Conservation (phyloP, 37 sponge, comb jelly and placozoan species). For the Axinella damicornis region DNA sequence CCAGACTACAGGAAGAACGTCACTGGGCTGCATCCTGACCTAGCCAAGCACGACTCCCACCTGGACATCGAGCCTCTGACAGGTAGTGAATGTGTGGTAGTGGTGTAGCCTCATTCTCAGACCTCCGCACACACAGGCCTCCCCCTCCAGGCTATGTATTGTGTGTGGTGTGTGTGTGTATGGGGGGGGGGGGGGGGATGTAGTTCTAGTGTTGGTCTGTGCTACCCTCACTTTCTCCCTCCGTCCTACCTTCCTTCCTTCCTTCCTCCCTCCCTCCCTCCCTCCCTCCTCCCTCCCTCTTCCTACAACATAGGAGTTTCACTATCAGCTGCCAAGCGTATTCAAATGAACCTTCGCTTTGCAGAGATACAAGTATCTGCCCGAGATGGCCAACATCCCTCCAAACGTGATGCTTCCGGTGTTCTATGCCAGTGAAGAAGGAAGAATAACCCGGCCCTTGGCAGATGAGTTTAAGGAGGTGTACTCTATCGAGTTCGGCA, state of each 20-base stretch:
- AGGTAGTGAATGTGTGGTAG: slow-evolving; percentile 13
- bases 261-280: no score
- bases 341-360: slow-evolving; percentile 82
- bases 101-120: no score
- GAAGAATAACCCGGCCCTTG: slow-evolving; percentile 29
- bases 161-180: no score
- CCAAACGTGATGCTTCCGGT: slow-evolving; percentile 59
- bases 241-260: no score
- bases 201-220: not conserved
- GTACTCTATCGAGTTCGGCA: slow-evolving; percentile 27
- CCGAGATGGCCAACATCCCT: not conserved
- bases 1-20: slow-evolving; percentile 55
- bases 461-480: slow-evolving; percentile 70
- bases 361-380: not conserved
- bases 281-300: no score
- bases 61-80: slow-evolving; percentile 86
- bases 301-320: slow-evolving; percentile 49
- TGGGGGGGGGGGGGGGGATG: not conserved
- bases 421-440: slow-evolving; percentile 65
- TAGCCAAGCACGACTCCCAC: slow-evolving; percentile 64
- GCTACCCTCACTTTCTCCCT: no score
- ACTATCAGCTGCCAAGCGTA: slow-evolving; percentile 74
- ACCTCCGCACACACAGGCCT: not conserved
- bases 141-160: no score
- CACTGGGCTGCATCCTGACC: slow-evolving; percentile 67